Evolutionary conservation across 2,113 vertebrate species (phyloP).

Genomic region (Ceyx cyanopectus): DNA sequence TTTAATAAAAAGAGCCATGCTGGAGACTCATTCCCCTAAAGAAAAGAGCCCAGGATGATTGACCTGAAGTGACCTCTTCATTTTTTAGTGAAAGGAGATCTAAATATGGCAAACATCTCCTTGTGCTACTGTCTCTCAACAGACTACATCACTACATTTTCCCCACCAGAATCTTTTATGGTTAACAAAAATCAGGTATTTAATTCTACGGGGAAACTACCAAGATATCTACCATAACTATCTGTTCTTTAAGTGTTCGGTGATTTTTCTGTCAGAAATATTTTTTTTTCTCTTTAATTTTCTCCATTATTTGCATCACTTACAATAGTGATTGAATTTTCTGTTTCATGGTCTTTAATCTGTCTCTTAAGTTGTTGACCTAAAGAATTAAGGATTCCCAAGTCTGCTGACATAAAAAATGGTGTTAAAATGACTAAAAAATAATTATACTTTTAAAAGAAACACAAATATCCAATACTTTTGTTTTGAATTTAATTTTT

Average conservation of each 20-base stretch:
- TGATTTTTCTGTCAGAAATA: slow-evolving; percentile 1
- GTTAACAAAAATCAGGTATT: background rate
- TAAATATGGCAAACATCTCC: slow-evolving; percentile 60
- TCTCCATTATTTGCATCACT: slow-evolving; percentile 2
- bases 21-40: slow-evolving; percentile 32
- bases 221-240: background rate
- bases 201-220: background rate
- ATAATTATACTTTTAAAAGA: background rate
- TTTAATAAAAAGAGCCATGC: slow-evolving; percentile 47
- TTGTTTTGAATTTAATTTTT: background rate
- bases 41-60: slow-evolving; percentile 51
- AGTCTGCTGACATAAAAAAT: background rate
- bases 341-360: background rate
- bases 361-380: background rate
- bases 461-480: background rate
- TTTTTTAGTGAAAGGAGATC: slow-evolving; percentile 57
- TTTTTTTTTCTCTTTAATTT: background rate
- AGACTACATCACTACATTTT: background rate
- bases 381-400: background rate
- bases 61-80: slow-evolving; percentile 47
- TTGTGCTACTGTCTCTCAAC: slow-evolving; percentile 21
- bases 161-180: background rate
- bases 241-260: background rate
- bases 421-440: background rate
- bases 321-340: background rate